These are phyloP conservation scores for Platalea minor DNA, from an alignment of 2,797 vertebrate species.

Conservation along the genomic window DNA sequence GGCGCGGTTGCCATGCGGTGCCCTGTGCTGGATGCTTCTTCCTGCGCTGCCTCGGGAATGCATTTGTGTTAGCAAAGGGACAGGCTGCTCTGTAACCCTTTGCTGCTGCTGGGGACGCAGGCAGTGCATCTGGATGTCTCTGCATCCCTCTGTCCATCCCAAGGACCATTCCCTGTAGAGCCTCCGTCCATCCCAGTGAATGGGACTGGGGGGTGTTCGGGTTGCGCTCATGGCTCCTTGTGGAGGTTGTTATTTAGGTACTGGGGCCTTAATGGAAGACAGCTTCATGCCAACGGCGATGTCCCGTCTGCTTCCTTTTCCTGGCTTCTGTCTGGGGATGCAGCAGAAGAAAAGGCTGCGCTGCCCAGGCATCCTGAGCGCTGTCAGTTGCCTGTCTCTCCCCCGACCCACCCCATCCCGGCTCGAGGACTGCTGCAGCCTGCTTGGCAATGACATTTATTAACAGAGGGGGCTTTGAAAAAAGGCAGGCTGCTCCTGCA, in stretches of 20 bases:
- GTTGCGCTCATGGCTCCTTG: background rate
- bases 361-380: background rate
- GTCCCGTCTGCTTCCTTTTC: background rate
- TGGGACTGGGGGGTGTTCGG: fast-evolving
- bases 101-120: background rate
- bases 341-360: background rate
- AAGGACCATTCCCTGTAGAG: background rate
- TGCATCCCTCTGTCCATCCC: background rate
- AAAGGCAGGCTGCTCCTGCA: constrained; percentile 52
- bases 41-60: constrained; percentile 6
- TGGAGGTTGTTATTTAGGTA: background rate
- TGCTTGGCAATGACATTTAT: constrained; percentile 49
- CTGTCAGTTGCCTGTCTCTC: background rate
- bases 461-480: constrained; percentile 64
- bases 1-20: constrained; percentile 33
- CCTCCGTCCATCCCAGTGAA: too few species aligned
- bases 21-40: constrained; percentile 38
- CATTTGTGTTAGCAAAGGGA: background rate
- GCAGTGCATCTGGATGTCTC: background rate
- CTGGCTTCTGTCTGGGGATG: background rate
- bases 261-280: background rate
- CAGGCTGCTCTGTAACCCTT: constrained; percentile 12
- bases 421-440: constrained; percentile 19
- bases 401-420: background rate
- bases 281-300: background rate